These are phyloP conservation scores for Gulo gulo DNA, from an alignment of 2,113 vertebrate genomes.

Conservation along the genomic window DNA sequence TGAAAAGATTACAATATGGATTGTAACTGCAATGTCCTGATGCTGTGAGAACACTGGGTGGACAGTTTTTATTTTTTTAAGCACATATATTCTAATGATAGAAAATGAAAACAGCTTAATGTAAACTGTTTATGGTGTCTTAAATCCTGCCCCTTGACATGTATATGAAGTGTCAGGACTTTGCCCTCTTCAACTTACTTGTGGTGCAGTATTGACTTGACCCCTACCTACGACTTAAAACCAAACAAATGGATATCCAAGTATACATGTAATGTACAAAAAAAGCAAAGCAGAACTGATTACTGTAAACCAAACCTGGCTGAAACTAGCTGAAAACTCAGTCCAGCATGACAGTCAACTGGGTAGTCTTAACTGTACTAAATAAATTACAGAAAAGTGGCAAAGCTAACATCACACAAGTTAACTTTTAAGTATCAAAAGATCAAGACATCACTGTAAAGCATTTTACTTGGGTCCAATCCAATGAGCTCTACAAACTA, in stretches of 20 bases:
- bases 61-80: conserved; percentile 64
- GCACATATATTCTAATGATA: conserved; percentile 73
- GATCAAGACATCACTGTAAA: conserved; percentile 70
- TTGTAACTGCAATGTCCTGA: conserved; percentile 58
- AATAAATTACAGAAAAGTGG: conserved; percentile 63
- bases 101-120: conserved; percentile 79
- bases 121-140: conserved; percentile 78
- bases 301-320: conserved; percentile 71
- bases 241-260: conserved; percentile 72
- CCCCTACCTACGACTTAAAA: conserved; percentile 75
- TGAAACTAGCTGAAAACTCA: conserved; percentile 75
- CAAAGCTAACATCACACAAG: conserved; percentile 61
- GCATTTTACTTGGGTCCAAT: conserved; percentile 73
- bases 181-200: conserved; percentile 64
- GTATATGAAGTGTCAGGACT: conserved; percentile 58
- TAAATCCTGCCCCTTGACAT: conserved; percentile 51
- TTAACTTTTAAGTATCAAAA: conserved; percentile 60
- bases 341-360: conserved; percentile 62
- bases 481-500: conserved; percentile 76
- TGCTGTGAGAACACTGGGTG: conserved; percentile 69
- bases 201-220: conserved; percentile 66
- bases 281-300: conserved; percentile 75
- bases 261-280: conserved; percentile 73
- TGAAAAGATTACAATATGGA: conserved; percentile 61
- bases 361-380: conserved; percentile 57